Evolutionary conservation across 2,888 invertebrate genomes (phyloP).

Genomic region (Hydrotaea diabolus): DNA sequence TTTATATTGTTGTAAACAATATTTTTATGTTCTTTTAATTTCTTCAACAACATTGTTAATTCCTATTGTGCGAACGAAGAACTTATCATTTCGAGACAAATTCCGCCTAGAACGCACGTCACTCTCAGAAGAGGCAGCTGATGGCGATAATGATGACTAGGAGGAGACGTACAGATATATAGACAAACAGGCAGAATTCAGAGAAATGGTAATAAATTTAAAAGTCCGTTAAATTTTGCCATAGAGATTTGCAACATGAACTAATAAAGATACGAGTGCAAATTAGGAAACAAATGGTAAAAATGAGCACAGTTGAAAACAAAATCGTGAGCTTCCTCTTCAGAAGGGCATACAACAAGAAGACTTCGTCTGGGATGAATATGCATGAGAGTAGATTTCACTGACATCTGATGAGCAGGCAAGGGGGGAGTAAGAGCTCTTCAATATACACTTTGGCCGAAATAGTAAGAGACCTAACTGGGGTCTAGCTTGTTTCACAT

Average conservation of each 20-base stretch:
- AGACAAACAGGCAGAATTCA: neutral
- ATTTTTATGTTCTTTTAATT: conserved; percentile 45
- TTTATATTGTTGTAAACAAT: conserved; percentile 44
- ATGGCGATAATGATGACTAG: neutral
- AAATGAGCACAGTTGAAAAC: conserved; percentile 15
- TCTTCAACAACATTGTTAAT: conserved; percentile 47
- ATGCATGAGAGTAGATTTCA: conserved; percentile 35
- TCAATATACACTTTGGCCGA: neutral
- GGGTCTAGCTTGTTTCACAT: neutral
- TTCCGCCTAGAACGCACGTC: neutral
- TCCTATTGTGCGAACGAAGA: conserved; percentile 29
- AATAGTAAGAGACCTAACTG: neutral
- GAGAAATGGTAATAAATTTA: conserved; percentile 19
- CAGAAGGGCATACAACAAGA: neutral
- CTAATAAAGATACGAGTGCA: conserved; percentile 21
- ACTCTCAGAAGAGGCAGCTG: neutral
- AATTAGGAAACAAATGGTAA: conserved; percentile 21
- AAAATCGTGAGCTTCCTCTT: neutral
- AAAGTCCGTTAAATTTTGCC: conserved; percentile 34
- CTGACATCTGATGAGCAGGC: neutral
- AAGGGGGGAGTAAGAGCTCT: neutral
- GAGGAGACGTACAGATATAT: neutral
- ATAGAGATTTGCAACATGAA: conserved; percentile 29
- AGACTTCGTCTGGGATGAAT: conserved; percentile 19
- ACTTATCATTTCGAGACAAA: neutral